phyloP scores from a whole-genome alignment of 1,140 invertebrate species.

The Cydia pomonella region DNA sequence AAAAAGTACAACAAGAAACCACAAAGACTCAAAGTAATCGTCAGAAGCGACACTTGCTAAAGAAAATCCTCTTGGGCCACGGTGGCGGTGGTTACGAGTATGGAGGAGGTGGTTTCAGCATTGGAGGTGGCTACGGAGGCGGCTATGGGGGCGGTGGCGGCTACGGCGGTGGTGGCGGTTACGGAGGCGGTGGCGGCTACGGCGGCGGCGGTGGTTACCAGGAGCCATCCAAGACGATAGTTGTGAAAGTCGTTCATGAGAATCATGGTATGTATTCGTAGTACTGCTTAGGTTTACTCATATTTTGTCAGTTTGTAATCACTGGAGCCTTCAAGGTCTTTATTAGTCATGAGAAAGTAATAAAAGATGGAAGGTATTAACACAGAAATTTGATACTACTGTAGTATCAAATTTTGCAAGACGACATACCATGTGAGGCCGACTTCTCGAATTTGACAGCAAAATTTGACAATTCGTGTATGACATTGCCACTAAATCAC shows the following conservation, averaged over 20 bases:
- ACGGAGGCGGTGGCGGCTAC: conserved; percentile 12
- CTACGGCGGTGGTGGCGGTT: conserved; percentile 28
- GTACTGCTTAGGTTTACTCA: neutral
- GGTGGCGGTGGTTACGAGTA: conserved; percentile 43
- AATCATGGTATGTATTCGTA: conserved; percentile 9
- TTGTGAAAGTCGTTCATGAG: conserved; percentile 35
- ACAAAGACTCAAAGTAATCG: conserved; percentile 44
- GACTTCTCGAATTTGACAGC: too few species aligned
- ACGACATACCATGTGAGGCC: too few species aligned
- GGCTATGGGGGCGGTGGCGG: conserved; percentile 40
- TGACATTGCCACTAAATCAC: too few species aligned
- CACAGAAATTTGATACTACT: too few species aligned
- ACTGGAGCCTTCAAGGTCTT: too few species aligned
- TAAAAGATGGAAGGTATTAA: too few species aligned
- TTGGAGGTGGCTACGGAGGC: conserved; percentile 40
- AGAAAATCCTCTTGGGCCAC: conserved; percentile 41
- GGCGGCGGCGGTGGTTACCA: conserved; percentile 29
- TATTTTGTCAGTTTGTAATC: neutral
- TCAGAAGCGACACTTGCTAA: conserved; percentile 56
- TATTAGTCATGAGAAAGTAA: too few species aligned
- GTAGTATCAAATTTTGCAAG: too few species aligned
- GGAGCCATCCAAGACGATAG: conserved; percentile 35
- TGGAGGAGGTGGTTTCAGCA: conserved; percentile 41
- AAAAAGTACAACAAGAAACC: conserved; percentile 41
- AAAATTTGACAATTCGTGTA: too few species aligned